Conservation (phyloP, 2,113 vertebrate species). For the Dolichotis patagonum region DNA sequence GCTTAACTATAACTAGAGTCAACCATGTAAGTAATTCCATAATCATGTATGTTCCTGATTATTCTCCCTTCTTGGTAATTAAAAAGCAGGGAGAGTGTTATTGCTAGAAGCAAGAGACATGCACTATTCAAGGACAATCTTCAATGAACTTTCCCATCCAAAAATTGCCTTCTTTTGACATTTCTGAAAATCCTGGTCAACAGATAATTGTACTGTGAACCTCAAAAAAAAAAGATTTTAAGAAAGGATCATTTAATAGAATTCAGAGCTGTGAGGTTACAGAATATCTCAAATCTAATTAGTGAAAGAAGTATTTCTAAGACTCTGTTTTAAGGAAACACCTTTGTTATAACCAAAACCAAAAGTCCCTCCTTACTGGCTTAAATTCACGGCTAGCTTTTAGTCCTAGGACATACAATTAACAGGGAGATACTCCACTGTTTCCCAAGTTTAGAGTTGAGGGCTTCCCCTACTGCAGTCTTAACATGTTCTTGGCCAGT, state of each 20-base stretch:
- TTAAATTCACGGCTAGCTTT: constrained; percentile 54
- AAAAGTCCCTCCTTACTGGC: constrained; percentile 34
- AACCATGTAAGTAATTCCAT: constrained; percentile 32
- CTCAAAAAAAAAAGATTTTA: not conserved
- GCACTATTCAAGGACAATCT: not conserved
- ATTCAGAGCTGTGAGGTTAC: constrained; percentile 28
- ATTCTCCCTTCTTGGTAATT: constrained; percentile 42
- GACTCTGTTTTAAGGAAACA: constrained; percentile 63
- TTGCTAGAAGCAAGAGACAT: not conserved
- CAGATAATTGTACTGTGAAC: constrained; percentile 62
- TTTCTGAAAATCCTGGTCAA: constrained; percentile 65
- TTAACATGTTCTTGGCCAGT: not conserved
- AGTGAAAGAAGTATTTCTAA: constrained; percentile 19
- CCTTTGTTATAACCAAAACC: constrained; percentile 55
- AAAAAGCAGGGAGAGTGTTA: constrained; percentile 31
- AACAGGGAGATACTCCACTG: not conserved
- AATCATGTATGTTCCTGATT: not conserved
- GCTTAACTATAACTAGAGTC: not conserved
- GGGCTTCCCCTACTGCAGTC: not conserved
- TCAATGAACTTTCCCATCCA: constrained; percentile 29
- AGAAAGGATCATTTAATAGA: constrained; percentile 17
- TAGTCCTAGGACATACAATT: constrained; percentile 12
- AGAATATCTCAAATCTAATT: constrained; percentile 60
- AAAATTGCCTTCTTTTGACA: constrained; percentile 60
- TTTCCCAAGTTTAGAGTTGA: constrained; percentile 21